Percentiles rank a stretch among this genome's conserved stretches.
Conservation (phyloP, 2,113 vertebrate genomes). For the Rhadina sibilatrix region DNA sequence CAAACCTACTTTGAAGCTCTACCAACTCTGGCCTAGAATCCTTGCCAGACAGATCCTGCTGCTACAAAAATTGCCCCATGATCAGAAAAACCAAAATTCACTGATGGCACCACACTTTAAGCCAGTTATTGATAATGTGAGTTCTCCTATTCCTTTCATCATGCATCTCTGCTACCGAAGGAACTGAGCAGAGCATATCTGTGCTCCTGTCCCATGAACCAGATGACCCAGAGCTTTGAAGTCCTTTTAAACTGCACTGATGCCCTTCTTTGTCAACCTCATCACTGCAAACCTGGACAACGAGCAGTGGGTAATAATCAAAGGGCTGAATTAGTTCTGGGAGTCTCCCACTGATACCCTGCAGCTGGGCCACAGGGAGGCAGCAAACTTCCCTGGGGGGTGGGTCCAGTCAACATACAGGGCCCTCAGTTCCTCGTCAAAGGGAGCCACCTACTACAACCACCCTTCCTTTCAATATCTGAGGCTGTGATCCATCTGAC, state of each 20-base stretch:
- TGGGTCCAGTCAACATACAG: too few species aligned
- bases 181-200: not conserved
- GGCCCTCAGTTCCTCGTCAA: too few species aligned
- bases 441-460: not conserved
- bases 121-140: not conserved
- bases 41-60: not conserved
- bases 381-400: not conserved
- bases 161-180: not conserved
- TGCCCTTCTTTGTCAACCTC: not conserved
- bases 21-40: not conserved
- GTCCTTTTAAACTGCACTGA: not conserved
- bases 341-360: not conserved
- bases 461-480: not conserved
- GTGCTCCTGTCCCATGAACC: rapidly evolving
- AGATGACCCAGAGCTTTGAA: rapidly evolving
- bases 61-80: not conserved
- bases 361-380: not conserved
- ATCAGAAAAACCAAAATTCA: not conserved
- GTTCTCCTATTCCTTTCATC: not conserved
- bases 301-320: not conserved
- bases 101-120: not conserved
- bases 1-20: not conserved
- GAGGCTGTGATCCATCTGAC: not conserved
- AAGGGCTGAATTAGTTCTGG: not conserved
- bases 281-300: not conserved